Base-by-base conservation (phyloP, 1,140 invertebrate species). In the Drosophila sproati region DNA sequence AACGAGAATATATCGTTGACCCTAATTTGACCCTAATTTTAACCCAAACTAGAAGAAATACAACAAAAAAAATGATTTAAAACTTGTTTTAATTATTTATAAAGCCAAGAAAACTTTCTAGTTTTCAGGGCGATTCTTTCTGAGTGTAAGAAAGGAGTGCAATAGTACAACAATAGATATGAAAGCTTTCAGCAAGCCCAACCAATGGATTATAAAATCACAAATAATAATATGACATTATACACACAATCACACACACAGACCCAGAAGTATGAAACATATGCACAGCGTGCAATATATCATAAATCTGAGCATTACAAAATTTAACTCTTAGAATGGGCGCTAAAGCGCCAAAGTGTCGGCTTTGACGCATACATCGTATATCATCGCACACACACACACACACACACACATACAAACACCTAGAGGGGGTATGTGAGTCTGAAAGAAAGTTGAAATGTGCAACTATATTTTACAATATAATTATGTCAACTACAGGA, bases 401-500 rank as follows among this genome's bases (percentile, higher is more conserved):
- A 35, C 47, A 59, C 52, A 51, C 41, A 35, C 47, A 59, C 52
- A 37, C 10, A 39, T 29, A 52, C 31, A 31, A 10, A 37, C 39
- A 59, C 10, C 34, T 52, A 35, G 67, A 41, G 61, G 47, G 73
- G 34, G 39, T 4, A 4, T 2, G 39, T 4, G 39, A 43, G 39
- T 1, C 2, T 41, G 60, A 39, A 60, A 34, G 59, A 48, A 68
- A 45, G 62, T 55, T 50, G 62, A 67, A 69, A 56, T 78, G 75
- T 78, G 78, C 68, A 82, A 82, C 75, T 72, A 86, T 88, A 86
- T 86, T 86, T 88, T 82, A 86, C 82, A 88, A 88, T 86, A 86
- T 86, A 86, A 86, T 87, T 86, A 87, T 87, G 82, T 87, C 82
- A 86, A 79, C 79, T 87, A 60, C 82, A 87, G 76, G 76, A 55